Evolutionary conservation across 2,888 invertebrate genomes (phyloP), one percentile per base, ranked within the genome.

Genomic region (Ophion slaviceki): DNA sequence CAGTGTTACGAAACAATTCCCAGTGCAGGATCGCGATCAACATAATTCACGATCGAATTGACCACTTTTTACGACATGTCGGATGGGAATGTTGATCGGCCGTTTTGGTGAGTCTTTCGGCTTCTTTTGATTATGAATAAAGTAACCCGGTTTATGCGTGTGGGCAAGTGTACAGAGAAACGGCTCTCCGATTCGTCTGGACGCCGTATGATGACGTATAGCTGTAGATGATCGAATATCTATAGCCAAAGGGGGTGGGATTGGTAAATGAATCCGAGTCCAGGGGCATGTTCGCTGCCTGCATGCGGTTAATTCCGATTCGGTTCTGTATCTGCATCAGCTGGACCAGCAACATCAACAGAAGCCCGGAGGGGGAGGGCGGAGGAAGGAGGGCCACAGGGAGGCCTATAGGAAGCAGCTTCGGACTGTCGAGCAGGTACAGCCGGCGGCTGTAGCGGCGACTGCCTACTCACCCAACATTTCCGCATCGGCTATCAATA

Each of bases 401-500:
- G 74, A 76, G 62, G 75, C 75, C 75, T 79, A 75, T 74, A 82
- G 82, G 61, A 78, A 82, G 75, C 82, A 86, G 85, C 80, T 86
- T 86, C 70, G 86, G 70, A 86, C 86, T 78, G 86, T 83, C 86
- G 83, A 86, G 66, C 86, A 83, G 86, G 86, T 86, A 86, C 67
- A 77, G 84, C 80, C 80, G 59, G 71, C 85, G 79, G 82, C 83
- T 82, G 81, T 72, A 84, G 61, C 86, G 80, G 87, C 80, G 77
- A 81, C 84, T 85, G 82, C 81, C 88, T 86, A 78, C 85, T 80
- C 83, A 84, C 82, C 87, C 86, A 86, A 77, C 86, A 84, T 87
- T 88, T 88, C 86, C 87, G 86, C 87, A 88, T 88, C 86, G 87
- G 85, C 88, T 88, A 89, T 89, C 87, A 89, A 89, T 89, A 88